A percentile compares a stretch with the other conserved stretches of the same genome.
Evolutionary conservation across 2,888 invertebrate genomes (phyloP).

Genomic region (Petrolisthes manimaculis): DNA sequence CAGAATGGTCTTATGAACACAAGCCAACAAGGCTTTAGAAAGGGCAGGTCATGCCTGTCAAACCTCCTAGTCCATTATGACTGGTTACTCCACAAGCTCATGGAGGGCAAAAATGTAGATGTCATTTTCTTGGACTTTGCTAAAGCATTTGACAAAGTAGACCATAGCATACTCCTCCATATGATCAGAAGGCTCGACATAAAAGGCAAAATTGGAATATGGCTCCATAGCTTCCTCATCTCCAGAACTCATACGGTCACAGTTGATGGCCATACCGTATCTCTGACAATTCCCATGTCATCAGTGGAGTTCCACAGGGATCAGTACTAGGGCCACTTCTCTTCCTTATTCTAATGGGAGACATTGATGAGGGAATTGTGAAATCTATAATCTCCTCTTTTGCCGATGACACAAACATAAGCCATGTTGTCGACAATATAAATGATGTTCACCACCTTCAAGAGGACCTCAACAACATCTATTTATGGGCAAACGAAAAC

Average conservation of each 20-base stretch:
- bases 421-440: background rate
- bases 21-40: slow-evolving; percentile 13
- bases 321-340: background rate
- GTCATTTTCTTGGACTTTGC: background rate
- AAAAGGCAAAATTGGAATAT: background rate
- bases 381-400: background rate
- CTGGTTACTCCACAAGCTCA: slow-evolving; percentile 10
- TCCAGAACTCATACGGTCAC: background rate
- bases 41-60: slow-evolving; percentile 25
- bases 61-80: background rate
- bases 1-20: background rate
- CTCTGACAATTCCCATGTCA: background rate
- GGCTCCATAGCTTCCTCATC: slow-evolving; percentile 20
- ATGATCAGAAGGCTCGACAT: background rate
- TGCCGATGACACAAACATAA: slow-evolving; percentile 5
- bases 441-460: background rate
- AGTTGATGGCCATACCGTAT: background rate
- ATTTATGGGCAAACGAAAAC: background rate
- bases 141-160: slow-evolving; percentile 6
- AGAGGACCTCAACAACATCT: background rate
- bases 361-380: background rate
- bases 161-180: slow-evolving; percentile 22
- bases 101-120: slow-evolving; percentile 26
- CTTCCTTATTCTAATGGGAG: background rate
- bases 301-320: background rate